These are phyloP conservation scores for Xiphophorus birchmanni DNA, from an alignment of 2,797 vertebrate genomes.

Conservation along the genomic window DNA sequence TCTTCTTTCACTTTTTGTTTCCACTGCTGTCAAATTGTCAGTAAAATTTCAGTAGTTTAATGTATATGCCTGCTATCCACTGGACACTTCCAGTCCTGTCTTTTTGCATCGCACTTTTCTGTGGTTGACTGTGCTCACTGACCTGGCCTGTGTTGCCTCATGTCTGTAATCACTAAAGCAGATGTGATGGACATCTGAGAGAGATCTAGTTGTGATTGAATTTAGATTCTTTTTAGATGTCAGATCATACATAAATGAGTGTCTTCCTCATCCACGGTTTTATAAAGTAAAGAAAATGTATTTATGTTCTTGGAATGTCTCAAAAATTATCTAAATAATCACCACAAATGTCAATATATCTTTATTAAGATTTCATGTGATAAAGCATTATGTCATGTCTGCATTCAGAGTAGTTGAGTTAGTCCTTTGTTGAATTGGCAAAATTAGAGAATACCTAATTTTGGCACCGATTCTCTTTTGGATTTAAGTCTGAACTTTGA, in stretches of 20 bases:
- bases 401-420: neutral
- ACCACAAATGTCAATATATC: neutral
- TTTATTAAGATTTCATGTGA: neutral
- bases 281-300: neutral
- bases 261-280: constrained; percentile 24
- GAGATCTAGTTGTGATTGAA: constrained; percentile 46
- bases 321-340: neutral
- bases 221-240: constrained; percentile 48
- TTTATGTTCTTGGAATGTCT: neutral
- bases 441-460: neutral
- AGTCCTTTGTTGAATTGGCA: neutral
- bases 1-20: neutral
- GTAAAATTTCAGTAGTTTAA: neutral
- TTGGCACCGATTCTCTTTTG: neutral
- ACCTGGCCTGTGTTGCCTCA: constrained; percentile 57
- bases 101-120: constrained; percentile 12
- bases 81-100: neutral
- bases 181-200: constrained; percentile 59
- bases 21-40: neutral
- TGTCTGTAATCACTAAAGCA: constrained; percentile 51
- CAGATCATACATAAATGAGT: constrained; percentile 29
- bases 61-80: neutral
- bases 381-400: neutral
- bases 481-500: neutral
- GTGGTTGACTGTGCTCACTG: constrained; percentile 33